These are phyloP conservation scores for Sinodicranocentrus sp. DNA, from an alignment of 2,888 invertebrate genomes.

Conservation along the genomic window DNA sequence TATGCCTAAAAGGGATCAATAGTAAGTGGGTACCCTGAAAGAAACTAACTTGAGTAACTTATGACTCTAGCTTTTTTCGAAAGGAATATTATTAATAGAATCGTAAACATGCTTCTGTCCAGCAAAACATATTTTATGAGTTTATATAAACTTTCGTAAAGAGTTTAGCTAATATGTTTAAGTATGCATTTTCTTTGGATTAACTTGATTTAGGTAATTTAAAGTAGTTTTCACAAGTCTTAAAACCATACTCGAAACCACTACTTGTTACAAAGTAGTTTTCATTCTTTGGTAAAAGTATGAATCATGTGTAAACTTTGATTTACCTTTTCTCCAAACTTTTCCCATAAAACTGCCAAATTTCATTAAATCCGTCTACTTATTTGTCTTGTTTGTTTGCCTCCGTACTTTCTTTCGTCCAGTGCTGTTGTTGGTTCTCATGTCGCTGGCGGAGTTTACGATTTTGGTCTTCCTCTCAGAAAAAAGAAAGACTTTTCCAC, in stretches of 20 bases:
- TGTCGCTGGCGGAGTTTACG: neutral
- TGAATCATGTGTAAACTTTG: conserved; percentile 63
- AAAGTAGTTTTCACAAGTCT: conserved; percentile 35
- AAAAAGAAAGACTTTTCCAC: neutral
- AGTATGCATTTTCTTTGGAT: no score
- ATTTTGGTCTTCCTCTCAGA: neutral
- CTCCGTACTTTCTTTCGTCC: neutral
- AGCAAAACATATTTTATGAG: no score
- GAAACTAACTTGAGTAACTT: no score
- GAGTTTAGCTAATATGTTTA: no score
- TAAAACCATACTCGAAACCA: neutral
- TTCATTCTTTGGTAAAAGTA: conserved; percentile 30
- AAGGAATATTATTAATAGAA: no score
- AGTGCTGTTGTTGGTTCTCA: neutral
- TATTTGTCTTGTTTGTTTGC: conserved; percentile 63
- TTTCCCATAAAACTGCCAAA: conserved; percentile 69
- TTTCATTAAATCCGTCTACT: conserved; percentile 62
- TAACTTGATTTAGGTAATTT: conserved; percentile 30
- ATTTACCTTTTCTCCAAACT: conserved; percentile 64
- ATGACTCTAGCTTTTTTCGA: no score
- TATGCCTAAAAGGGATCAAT: no score
- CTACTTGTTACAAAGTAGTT: conserved; percentile 10
- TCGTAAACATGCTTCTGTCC: no score
- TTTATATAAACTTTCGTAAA: no score
- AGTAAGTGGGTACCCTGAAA: no score